phyloP scores from a whole-genome alignment of 2,113 vertebrate genomes.

The Amphiprion percula region DNA sequence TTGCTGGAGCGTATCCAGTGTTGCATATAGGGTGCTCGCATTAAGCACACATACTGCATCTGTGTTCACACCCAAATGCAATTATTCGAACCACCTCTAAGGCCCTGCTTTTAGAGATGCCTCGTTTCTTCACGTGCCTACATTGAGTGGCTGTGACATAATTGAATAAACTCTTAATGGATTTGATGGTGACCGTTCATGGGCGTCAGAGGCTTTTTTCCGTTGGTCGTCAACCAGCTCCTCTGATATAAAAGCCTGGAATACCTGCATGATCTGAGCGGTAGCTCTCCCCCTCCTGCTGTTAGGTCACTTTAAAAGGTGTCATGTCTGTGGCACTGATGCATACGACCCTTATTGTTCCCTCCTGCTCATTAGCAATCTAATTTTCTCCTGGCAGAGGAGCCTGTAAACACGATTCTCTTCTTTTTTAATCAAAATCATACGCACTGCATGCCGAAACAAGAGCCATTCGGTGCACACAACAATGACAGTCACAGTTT shows the following conservation, averaged over 20 bases:
- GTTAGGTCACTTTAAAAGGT: conserved; percentile 56
- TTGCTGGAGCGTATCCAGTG: conserved; percentile 26
- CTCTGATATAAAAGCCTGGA: conserved; percentile 6
- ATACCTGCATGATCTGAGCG: conserved; percentile 28
- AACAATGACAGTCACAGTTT: neutral
- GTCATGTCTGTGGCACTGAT: conserved; percentile 27
- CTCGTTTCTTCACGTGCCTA: conserved; percentile 24
- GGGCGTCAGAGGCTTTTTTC: conserved; percentile 17
- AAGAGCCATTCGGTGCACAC: neutral
- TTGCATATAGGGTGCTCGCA: conserved; percentile 15
- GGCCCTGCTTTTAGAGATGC: conserved; percentile 11
- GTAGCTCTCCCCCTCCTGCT: conserved; percentile 34
- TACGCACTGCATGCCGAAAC: neutral
- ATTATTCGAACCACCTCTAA: conserved; percentile 27
- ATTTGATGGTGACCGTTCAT: conserved; percentile 45
- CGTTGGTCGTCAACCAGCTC: conserved; percentile 26
- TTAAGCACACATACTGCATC: conserved; percentile 11
- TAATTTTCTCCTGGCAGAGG: neutral
- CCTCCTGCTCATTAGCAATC: conserved; percentile 51
- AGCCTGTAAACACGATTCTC: conserved; percentile 1
- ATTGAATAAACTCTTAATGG: conserved; percentile 53
- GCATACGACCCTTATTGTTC: conserved; percentile 32
- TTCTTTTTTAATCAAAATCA: neutral
- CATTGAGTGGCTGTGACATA: conserved; percentile 35
- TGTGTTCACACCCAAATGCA: conserved; percentile 27